phyloP scores from a whole-genome alignment of 2,113 vertebrate species.

The Elaphurus davidianus region DNA sequence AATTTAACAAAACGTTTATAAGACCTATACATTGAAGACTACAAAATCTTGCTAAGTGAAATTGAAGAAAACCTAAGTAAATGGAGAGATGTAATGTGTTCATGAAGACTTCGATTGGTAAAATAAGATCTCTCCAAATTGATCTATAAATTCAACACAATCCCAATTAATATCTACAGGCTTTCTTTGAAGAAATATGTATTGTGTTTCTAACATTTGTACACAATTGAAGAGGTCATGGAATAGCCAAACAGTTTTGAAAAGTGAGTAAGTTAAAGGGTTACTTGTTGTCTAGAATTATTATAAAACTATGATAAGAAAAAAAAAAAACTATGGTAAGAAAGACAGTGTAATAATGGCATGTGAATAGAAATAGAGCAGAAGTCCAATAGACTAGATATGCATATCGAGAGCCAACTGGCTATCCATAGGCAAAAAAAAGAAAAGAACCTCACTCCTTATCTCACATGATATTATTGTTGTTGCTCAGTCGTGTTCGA shows the following conservation, averaged over 20 bases:
- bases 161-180: background rate
- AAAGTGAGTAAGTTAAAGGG: background rate
- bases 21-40: background rate
- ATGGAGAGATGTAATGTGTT: background rate
- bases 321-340: background rate
- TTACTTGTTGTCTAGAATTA: background rate
- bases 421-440: background rate
- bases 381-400: background rate
- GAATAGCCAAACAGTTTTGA: background rate
- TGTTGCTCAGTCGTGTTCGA: background rate
- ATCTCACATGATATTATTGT: background rate
- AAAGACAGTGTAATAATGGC: background rate
- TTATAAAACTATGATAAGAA: background rate
- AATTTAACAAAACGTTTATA: background rate
- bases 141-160: background rate
- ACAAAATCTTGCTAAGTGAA: background rate
- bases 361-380: background rate
- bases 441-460: background rate
- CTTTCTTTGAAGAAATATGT: background rate
- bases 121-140: background rate
- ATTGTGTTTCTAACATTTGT: background rate
- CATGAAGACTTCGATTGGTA: background rate
- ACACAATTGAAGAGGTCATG: background rate
- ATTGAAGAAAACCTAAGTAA: background rate
- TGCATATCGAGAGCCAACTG: background rate